Base-by-base conservation (phyloP, 1,140 invertebrate genomes). In the Penaeus vannamei region DNA sequence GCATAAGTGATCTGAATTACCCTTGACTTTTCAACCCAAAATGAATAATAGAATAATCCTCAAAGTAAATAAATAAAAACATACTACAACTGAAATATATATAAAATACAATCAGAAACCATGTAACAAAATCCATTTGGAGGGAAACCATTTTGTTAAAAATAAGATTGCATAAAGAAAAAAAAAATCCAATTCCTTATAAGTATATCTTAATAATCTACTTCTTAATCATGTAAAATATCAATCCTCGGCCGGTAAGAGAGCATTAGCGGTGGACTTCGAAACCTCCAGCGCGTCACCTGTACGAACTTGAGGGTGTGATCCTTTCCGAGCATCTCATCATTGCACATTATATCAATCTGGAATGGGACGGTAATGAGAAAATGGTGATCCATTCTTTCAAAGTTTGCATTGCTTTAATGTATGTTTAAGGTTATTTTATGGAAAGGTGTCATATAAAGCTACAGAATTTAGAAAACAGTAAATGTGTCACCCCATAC, bases 231-330 rank as follows among this genome's bases (percentile, higher is more conserved):
- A 12, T 53, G 53, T 91, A 80, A 91, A 53, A 91, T 87, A 22
- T 91, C 91, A 59, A 91, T 90, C 69, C 91, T 83, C 22, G 91
- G 90, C 20, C 90, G 62, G 82, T 91, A 98, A 92, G 97, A 96
- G 91, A 98, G 93, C 90, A 96, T 95, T 66, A 98, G 93, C 2
- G 97, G 97, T 79, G 97, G 97, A 93, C 97, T 97, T 92, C 97
- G 96, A 94, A 98, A 98, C 94, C 98, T 95, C 98, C 98, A 99
- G 92, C 98, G 95, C 62, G 99, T 99, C 23, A 99, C 97, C 92
- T 97, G 98, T 60, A 99, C 98, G 94, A 99, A 99, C 94, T 99
- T 99, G 84, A 99, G 94, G 61, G 98, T 99, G 93, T 99, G 99
- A 93, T 99, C 98, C 93, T 99, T 99, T 66, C 98, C 99, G 93